Conservation (phyloP, 2,797 vertebrate genomes). For the Propithecus deckenii region DNA sequence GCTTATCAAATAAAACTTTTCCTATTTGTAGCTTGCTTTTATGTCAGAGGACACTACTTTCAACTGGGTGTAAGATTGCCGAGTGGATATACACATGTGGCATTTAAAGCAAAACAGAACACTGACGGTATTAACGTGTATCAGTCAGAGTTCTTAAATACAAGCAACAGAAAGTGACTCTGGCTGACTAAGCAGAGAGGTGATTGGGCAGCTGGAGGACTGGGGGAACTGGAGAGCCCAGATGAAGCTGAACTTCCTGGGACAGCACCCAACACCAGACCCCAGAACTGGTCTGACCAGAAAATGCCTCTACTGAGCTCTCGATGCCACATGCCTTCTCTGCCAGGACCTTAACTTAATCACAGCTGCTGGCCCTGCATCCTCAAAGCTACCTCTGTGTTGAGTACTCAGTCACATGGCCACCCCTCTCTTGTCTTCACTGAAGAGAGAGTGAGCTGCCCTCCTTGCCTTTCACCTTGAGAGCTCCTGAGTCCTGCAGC, state of each 20-base stretch:
- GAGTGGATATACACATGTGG: background rate
- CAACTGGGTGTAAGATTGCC: background rate
- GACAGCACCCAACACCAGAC: background rate
- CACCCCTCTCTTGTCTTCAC: background rate
- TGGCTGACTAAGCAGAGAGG: background rate
- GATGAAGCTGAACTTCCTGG: background rate
- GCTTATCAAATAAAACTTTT: conserved; percentile 16
- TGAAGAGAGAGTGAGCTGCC: background rate
- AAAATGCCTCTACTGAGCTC: background rate
- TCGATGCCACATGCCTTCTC: accelerated
- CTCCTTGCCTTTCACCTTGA: background rate
- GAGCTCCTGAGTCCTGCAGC: background rate
- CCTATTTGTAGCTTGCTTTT: conserved; percentile 22
- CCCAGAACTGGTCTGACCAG: conserved; percentile 36
- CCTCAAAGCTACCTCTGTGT: background rate
- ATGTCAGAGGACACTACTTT: background rate
- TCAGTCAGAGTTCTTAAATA: background rate
- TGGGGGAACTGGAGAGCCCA: background rate
- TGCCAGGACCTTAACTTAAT: background rate
- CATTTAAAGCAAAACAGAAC: background rate
- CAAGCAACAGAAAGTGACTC: background rate
- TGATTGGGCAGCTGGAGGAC: background rate
- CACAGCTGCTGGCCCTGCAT: background rate
- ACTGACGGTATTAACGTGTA: background rate
- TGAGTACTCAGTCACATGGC: background rate